Evolutionary conservation across 2,797 vertebrate species (phyloP), one percentile per base, ranked within the genome.

Genomic region (Masticophis lateralis): DNA sequence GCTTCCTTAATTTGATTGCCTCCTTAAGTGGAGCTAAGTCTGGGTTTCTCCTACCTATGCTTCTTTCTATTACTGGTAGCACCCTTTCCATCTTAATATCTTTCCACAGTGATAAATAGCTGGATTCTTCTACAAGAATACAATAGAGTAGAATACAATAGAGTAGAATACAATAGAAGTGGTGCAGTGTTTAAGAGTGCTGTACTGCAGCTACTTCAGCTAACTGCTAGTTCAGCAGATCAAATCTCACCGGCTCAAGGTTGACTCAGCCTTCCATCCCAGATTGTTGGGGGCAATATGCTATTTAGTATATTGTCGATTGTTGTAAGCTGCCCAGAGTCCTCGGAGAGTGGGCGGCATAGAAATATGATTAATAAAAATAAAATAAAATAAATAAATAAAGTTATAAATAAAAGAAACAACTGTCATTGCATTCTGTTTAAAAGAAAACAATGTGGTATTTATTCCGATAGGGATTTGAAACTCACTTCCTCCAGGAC

Each of bases 381-480:
- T 37, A 37, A 37, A 37, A 37, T 37, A 37, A 37, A n/a, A 37
- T 37, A 37, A 37, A 37, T 37, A 37, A 37, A 37, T 90, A 60
- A 3, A 91, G 61, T 57, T 86, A 25, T 0, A 92, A 89, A 8
- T 92, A 56, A 94, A 86, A 89, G 93, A 11, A 56, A 8, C 27
- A 11, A 32, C 14, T 91, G 0, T 87, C 92, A 59, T 83, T 9
- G 88, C 43, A 51, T 55, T 92, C 51, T 1, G 25, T 92, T 92
- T 90, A 86, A 88, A 87, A 74, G 55, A 18, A 56, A 66, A 27
- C n/a, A n/a, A 94, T 94, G 91, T 0, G 0, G 90, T 37, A 57
- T 92, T 63, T 47, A 32, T 47, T 32, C 89, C 37, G 51, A 47
- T n/a, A 22, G 22, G 57, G 74, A 90, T 92, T 90, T 92, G 88